These are phyloP conservation scores for Charaxes varanes DNA, from an alignment of 1,140 invertebrate species.

Conservation along the genomic window DNA sequence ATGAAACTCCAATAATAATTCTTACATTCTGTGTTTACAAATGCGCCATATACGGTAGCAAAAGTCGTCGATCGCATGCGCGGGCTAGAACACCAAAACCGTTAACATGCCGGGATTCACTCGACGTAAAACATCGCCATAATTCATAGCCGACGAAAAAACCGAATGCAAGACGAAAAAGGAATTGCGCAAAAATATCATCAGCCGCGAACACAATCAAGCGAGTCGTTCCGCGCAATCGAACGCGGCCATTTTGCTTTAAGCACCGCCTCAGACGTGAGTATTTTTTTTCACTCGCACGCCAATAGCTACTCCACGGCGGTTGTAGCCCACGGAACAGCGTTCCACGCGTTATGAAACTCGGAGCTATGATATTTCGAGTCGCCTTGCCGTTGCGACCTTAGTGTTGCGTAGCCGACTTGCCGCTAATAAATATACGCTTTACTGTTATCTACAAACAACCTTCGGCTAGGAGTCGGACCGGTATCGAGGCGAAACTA, in stretches of 20 bases:
- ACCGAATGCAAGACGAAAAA: constrained; percentile 36
- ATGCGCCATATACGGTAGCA: constrained; percentile 3
- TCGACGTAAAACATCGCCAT: constrained; percentile 31
- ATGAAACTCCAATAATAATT: too few species aligned
- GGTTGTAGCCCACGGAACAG: constrained; percentile 49
- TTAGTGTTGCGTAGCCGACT: constrained; percentile 50
- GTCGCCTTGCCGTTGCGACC: constrained; percentile 46
- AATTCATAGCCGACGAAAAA: constrained; percentile 35
- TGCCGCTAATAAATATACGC: constrained; percentile 61
- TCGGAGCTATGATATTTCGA: constrained; percentile 67
- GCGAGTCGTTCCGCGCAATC: constrained; percentile 49
- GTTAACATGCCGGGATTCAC: constrained; percentile 28
- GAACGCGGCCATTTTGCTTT: constrained; percentile 42
- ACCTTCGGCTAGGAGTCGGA: constrained; percentile 58
- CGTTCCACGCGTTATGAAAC: constrained; percentile 70
- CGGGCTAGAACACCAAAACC: constrained; percentile 14
- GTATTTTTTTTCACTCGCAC: background rate
- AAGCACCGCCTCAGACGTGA: constrained; percentile 15
- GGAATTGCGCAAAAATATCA: constrained; percentile 49
- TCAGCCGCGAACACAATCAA: constrained; percentile 49
- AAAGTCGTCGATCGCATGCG: constrained; percentile 4
- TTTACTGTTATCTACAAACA: constrained; percentile 71
- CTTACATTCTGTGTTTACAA: too few species aligned
- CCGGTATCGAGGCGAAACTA: constrained; percentile 69
- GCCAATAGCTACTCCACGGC: constrained; percentile 35